Evolutionary conservation across 2,888 invertebrate genomes (phyloP).

Genomic region (Drosophila barbarae): DNA sequence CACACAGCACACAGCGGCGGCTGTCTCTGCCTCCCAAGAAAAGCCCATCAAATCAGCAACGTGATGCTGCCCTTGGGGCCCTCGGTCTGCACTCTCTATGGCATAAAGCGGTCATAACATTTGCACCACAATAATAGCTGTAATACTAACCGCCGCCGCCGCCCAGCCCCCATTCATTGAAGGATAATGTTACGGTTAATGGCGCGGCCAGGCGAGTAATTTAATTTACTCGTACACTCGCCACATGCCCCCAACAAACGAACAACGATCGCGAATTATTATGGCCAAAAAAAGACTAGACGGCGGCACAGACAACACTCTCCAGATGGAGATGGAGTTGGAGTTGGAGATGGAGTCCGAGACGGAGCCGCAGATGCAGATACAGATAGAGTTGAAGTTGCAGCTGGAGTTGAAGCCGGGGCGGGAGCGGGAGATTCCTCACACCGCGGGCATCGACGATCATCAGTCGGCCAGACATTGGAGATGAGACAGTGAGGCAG

Average conservation of each 20-base stretch:
- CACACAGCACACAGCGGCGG: slow-evolving; percentile 4
- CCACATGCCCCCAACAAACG: slow-evolving; percentile 57
- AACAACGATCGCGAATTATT: slow-evolving; percentile 52
- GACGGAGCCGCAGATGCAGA: slow-evolving; percentile 13
- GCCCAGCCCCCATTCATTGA: slow-evolving; percentile 58
- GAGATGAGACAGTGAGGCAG: slow-evolving; percentile 36
- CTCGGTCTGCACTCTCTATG: slow-evolving; percentile 18
- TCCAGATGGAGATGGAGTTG: slow-evolving; percentile 8
- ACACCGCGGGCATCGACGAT: slow-evolving; percentile 27
- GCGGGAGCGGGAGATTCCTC: slow-evolving; percentile 21
- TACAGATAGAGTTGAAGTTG: slow-evolving; percentile 7
- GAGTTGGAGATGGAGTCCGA: slow-evolving; percentile 1
- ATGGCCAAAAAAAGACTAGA: slow-evolving; percentile 46
- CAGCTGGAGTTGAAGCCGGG: slow-evolving; percentile 17
- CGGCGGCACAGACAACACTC: slow-evolving; percentile 26
- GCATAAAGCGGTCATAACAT: slow-evolving; percentile 70
- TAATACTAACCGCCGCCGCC: slow-evolving; percentile 43
- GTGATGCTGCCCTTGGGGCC: slow-evolving; percentile 71
- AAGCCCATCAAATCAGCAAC: slow-evolving; percentile 71
- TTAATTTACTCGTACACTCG: slow-evolving; percentile 63
- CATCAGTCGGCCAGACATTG: slow-evolving; percentile 32
- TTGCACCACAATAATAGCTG: slow-evolving; percentile 74
- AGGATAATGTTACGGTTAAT: slow-evolving; percentile 72
- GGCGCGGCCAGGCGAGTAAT: slow-evolving; percentile 60
- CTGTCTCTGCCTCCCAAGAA: slow-evolving; percentile 16